Evolutionary conservation across 1,140 invertebrate species (phyloP), one percentile per base, ranked within the genome.

Genomic region (Sycobia sp.): DNA sequence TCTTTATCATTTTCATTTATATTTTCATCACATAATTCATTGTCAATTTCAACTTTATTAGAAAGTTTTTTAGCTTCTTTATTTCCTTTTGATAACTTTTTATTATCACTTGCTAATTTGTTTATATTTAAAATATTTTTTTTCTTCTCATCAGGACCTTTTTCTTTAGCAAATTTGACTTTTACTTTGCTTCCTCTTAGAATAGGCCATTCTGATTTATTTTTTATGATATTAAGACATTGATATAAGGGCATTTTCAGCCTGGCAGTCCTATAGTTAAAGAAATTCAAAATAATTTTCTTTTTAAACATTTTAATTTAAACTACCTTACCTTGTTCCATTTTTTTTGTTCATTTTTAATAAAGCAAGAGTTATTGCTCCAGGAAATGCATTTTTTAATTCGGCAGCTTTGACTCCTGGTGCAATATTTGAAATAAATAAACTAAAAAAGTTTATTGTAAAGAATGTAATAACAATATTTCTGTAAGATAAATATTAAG

Each of bases 371-470:
- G 69, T 63, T 18, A 36, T 1, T 49, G 72, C 71, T 22, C 71
- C 74, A 36, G 69, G 67, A 46, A 76, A 68, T 22, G 63, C 67
- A 49, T 57, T 50, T 38, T 43, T 71, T 13, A 78, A 8, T 49
- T 76, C 73, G 2, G 64, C 8, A 18, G 41, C 1, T 27, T 65
- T 71, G 13, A 66, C 71, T 14, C 67, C 68, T 13, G 7, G 38
- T 46, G 59, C 50, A 39, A 78, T 70, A 41, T 73, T 73, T 14
- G 69, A 69, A 2, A 75, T 36, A 46, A 70, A 70, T 36, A 76
- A n/a, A 9, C 73, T 77, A 25, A 50, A 61, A 64, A 38, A 64
- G 11, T 32, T 7, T 32, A 11, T 32, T 32, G 29, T 32, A 32
- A 49, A 9, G 9, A 36, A 22, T 56, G 7, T n/a, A 32, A 29